Evolutionary conservation across 2,888 invertebrate genomes (phyloP), one percentile per base, ranked within the genome.

Genomic region (Clanis bilineata): DNA sequence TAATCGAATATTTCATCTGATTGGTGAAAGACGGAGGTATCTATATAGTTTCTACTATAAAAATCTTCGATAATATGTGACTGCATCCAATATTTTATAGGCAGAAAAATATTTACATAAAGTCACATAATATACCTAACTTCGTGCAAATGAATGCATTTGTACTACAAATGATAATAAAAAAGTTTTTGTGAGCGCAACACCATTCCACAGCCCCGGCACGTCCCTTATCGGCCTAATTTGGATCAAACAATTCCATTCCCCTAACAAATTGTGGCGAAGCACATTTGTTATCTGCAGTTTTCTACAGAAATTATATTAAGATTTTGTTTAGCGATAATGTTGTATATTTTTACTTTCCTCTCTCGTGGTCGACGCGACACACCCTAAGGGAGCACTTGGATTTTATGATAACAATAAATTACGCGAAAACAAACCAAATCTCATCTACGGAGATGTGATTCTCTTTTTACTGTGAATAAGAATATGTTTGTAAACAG

Each of bases 251-350:
- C 88, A 85, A 86, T 88, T 83, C 80, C 79, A 81, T 78, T 82
- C 88, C 86, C 83, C 81, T 77, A 79, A 85, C 85, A 86, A 87
- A 84, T 86, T 86, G 83, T 79, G 80, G 80, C 80, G 80, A 80
- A 74, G 81, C 84, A 82, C 85, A 88, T 88, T 87, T 84, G 85
- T 86, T 88, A 87, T 89, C 88, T 86, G 81, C 88, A 87, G 81
- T 88, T 86, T 88, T 86, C 76, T 78, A 76, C 77, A 85, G 86
- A 88, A 89, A 89, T 89, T 89, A 88, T 88, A 87, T 88, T 88
- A 88, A 90, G 88, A 89, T 90, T 80, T 84, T 82, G 82, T 82
- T 74, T 74, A 73, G 80, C 78, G 89, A 89, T 89, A 88, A 86
- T 83, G 81, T 81, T 85, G 82, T 85, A 79, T 83, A 85, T 85